Conservation (phyloP, 2,113 vertebrate species). For the Gambusia affinis region DNA sequence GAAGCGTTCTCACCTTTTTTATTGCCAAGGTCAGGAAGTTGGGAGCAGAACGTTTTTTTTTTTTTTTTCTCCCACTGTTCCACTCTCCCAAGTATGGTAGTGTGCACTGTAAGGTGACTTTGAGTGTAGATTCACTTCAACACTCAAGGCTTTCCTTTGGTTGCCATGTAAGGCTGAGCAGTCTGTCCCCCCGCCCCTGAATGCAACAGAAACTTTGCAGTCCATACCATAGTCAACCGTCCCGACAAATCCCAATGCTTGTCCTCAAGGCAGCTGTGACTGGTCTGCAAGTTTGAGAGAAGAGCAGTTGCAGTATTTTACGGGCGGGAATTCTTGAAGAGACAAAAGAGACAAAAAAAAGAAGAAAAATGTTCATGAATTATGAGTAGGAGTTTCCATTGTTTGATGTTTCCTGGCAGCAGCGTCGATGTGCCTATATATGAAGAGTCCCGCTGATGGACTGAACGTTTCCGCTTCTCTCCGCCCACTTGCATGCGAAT, state of each 20-base stretch:
- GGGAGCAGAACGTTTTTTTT: constrained; percentile 47
- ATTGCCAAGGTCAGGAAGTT: constrained; percentile 69
- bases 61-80: constrained; percentile 52
- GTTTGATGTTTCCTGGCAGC: constrained; percentile 61
- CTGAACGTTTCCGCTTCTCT: constrained; percentile 61
- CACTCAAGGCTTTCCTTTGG: constrained; percentile 72
- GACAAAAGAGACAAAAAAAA: constrained; percentile 22
- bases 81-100: constrained; percentile 76
- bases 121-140: constrained; percentile 79
- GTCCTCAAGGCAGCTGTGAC: constrained; percentile 73
- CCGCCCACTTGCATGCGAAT: constrained; percentile 48
- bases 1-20: constrained; percentile 71
- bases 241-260: constrained; percentile 76
- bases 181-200: constrained; percentile 65
- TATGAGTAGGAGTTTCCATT: constrained; percentile 47
- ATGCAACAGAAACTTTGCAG: constrained; percentile 69
- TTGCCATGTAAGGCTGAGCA: constrained; percentile 76
- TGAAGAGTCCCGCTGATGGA: constrained; percentile 63
- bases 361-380: constrained; percentile 27
- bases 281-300: constrained; percentile 49
- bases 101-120: constrained; percentile 81
- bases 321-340: constrained; percentile 45
- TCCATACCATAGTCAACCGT: constrained; percentile 74
- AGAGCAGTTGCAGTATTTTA: constrained; percentile 40
- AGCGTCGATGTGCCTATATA: constrained; percentile 61